phyloP scores from a whole-genome alignment of 1,140 invertebrate genomes.

The Cydia fagiglandana region DNA sequence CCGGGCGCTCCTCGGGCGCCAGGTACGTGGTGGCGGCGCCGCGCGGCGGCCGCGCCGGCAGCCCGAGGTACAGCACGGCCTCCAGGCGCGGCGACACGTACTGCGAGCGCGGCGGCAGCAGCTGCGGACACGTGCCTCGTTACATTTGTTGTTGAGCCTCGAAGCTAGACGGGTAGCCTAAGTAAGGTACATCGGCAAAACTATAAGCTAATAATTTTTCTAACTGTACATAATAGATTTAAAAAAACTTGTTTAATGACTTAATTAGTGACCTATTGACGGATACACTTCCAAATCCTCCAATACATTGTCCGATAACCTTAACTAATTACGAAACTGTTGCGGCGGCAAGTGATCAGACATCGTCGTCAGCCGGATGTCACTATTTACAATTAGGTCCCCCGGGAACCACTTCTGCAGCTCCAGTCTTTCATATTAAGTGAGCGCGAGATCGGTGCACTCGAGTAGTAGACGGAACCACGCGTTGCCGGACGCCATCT shows the following conservation, averaged over 20 bases:
- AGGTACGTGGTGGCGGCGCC: slow-evolving; percentile 79
- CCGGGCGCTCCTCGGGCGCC: slow-evolving; percentile 74
- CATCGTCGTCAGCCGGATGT: too few relatives aligned
- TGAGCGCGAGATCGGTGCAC: slow-evolving; percentile 82
- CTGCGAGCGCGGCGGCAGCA: slow-evolving; percentile 72
- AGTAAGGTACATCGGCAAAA: too few relatives aligned
- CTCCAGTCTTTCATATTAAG: slow-evolving; percentile 78
- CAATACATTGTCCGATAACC: too few relatives aligned
- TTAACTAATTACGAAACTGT: too few relatives aligned
- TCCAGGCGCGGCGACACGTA: slow-evolving; percentile 79
- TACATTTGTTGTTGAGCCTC: neutral
- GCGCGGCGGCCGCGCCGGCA: slow-evolving; percentile 58
- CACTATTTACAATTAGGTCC: slow-evolving; percentile 79
- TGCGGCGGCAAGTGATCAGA: too few relatives aligned
- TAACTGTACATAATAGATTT: too few relatives aligned
- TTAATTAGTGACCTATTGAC: too few relatives aligned
- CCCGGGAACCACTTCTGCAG: slow-evolving; percentile 84
- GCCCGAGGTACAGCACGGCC: slow-evolving; percentile 80
- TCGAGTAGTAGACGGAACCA: slow-evolving; percentile 81
- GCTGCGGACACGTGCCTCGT: slow-evolving; percentile 44
- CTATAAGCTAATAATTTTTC: too few relatives aligned
- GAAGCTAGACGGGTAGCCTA: too few relatives aligned
- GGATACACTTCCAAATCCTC: too few relatives aligned
- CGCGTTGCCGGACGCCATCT: slow-evolving; percentile 77
- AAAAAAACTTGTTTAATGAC: too few relatives aligned